phyloP scores from a whole-genome alignment of 2,797 vertebrate species.

The Nasua narica region DNA sequence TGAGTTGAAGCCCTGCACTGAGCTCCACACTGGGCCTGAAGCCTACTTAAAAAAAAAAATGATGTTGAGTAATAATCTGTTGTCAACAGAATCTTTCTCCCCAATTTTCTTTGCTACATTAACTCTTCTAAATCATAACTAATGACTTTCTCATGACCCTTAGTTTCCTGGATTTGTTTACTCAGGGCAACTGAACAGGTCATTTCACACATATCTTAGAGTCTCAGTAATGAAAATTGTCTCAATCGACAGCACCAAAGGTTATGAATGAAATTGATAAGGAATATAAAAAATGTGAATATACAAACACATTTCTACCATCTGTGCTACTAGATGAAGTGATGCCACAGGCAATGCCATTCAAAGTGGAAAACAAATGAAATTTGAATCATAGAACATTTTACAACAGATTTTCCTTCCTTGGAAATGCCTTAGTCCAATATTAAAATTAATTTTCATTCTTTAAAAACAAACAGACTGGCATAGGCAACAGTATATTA shows the following conservation, averaged over 20 bases:
- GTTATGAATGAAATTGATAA: not conserved
- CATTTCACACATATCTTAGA: not conserved
- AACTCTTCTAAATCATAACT: slow-evolving; percentile 17
- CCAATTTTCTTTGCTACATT: slow-evolving; percentile 17
- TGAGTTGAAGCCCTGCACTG: not conserved
- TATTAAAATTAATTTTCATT: slow-evolving; percentile 61
- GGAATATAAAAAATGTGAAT: not conserved
- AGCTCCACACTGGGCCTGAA: not conserved
- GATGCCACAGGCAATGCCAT: not conserved
- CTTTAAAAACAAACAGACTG: not conserved
- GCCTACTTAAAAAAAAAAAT: not conserved
- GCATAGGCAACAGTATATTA: not conserved
- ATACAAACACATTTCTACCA: not conserved
- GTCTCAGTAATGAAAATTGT: not conserved
- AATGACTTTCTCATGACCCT: slow-evolving; percentile 54
- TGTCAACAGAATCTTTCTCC: not conserved
- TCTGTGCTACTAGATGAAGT: not conserved
- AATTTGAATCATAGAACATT: slow-evolving; percentile 17
- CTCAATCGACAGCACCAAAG: not conserved
- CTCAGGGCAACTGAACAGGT: not conserved
- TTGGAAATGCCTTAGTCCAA: not conserved
- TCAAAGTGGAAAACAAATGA: slow-evolving; percentile 45
- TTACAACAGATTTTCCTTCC: slow-evolving; percentile 33
- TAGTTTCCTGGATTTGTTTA: slow-evolving; percentile 57
- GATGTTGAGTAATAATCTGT: not conserved